Base-by-base conservation (phyloP, 1,140 invertebrate species). In the Oscheius sp. region DNA sequence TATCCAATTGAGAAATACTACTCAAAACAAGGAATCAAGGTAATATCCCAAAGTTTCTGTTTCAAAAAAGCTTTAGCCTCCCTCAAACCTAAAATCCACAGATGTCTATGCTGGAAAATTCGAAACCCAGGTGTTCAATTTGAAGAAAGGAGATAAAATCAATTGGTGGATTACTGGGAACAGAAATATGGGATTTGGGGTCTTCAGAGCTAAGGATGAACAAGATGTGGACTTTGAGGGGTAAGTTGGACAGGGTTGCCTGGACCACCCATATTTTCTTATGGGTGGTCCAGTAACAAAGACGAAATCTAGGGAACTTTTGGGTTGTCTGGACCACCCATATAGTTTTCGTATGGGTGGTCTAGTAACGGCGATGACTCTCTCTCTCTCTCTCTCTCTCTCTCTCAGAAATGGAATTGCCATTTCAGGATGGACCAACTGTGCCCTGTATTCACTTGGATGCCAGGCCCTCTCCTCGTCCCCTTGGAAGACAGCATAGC, bases 391-490 rank as follows among this genome's bases (percentile, higher is more conserved):
- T n/a, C n/a, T n/a, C n/a, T n/a, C n/a, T n/a, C n/a, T n/a, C 20
- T 23, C 34, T 23, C 31, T 58, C 3, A 3, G 38, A 55, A 36
- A 2, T 0, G 34, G 31, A 13, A 55, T 23, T 13, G 13, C 61
- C 52, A 2, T 62, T 73, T 28, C 35, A 73, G 70, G 13, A 62
- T 62, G 20, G 45, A 38, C 3, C 70, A 73, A 65, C 34, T 73
- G 2, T 34, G 42, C 20, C 70, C 70, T 3, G 34, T 32, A 23
- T 73, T 73, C 45, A 42, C 70, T 23, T 73, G 70, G 62, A 73
- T 73, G 70, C 70, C 70, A 18, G 70, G 70, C 29, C 70, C 70
- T n/a, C 35, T 55, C 2, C 28, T 68, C 31, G 67, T 68, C 1
- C 62, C 62, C n/a, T 32, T 64, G 61, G 70, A 64, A 34, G 59